Conservation (phyloP, 2,797 vertebrate genomes). For the Okamejei kenojei region DNA sequence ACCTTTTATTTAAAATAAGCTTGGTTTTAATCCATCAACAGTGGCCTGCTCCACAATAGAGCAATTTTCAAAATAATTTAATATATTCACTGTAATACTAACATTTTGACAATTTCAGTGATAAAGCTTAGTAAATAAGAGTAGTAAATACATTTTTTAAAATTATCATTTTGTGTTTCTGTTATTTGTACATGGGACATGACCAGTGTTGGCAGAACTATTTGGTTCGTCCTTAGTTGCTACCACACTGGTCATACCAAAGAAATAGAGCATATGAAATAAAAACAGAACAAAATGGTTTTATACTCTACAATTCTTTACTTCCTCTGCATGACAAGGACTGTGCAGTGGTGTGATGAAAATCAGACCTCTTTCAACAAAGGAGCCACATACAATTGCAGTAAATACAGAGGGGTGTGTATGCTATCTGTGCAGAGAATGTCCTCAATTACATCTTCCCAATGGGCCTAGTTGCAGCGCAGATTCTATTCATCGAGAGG, state of each 20-base stretch:
- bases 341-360: background rate
- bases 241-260: background rate
- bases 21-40: background rate
- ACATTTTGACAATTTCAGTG: background rate
- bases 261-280: background rate
- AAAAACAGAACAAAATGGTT: background rate
- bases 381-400: too few relatives aligned
- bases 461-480: too few relatives aligned
- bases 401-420: too few relatives aligned
- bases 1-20: background rate
- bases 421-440: too few relatives aligned
- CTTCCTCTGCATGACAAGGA: background rate
- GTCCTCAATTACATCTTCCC: too few relatives aligned
- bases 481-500: too few relatives aligned
- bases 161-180: background rate
- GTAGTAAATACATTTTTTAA: too few relatives aligned
- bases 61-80: background rate
- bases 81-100: background rate
- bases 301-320: background rate
- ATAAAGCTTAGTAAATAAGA: background rate
- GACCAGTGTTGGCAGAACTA: background rate
- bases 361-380: background rate
- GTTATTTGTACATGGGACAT: background rate
- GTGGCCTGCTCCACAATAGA: background rate
- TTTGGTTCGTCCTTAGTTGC: background rate